phyloP scores from a whole-genome alignment of 1,140 invertebrate genomes.

The Musca vetustissima region DNA sequence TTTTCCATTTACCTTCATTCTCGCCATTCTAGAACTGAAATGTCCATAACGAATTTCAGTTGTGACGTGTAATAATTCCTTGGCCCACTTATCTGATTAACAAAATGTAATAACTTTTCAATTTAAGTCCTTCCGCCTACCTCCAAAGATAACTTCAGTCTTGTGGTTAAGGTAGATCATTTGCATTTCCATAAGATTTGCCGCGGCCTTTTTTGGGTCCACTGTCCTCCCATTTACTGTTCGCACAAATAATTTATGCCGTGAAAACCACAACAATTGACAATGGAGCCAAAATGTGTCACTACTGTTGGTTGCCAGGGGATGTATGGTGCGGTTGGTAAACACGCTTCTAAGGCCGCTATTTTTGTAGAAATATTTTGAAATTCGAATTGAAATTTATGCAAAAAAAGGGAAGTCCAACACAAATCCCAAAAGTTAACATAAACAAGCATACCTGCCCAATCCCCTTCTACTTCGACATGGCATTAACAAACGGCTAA shows the following conservation, averaged over 20 bases:
- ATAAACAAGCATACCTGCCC: background rate
- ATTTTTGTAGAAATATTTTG: too few relatives aligned
- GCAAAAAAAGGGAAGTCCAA: background rate
- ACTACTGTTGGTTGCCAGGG: background rate
- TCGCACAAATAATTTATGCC: conserved; percentile 6
- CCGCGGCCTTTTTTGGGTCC: too few relatives aligned
- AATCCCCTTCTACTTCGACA: too few relatives aligned
- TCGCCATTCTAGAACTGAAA: too few relatives aligned
- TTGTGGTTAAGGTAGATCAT: background rate
- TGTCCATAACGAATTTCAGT: too few relatives aligned
- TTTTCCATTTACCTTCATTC: too few relatives aligned
- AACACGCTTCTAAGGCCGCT: too few relatives aligned
- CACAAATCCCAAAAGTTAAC: conserved; percentile 5
- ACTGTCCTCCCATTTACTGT: background rate
- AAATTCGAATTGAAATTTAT: too few relatives aligned
- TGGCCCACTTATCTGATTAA: conserved; percentile 6
- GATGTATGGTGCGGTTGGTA: background rate
- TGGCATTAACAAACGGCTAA: too few relatives aligned
- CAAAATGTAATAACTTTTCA: conserved; percentile 12
- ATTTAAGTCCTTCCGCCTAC: background rate
- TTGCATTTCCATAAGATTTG: too few relatives aligned
- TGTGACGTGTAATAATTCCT: too few relatives aligned
- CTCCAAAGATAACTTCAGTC: background rate
- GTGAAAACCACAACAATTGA: conserved; percentile 8
- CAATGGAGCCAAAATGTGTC: conserved; percentile 1